These are phyloP conservation scores for Clinocottus analis DNA, from an alignment of 2,113 vertebrate species.

Conservation along the genomic window DNA sequence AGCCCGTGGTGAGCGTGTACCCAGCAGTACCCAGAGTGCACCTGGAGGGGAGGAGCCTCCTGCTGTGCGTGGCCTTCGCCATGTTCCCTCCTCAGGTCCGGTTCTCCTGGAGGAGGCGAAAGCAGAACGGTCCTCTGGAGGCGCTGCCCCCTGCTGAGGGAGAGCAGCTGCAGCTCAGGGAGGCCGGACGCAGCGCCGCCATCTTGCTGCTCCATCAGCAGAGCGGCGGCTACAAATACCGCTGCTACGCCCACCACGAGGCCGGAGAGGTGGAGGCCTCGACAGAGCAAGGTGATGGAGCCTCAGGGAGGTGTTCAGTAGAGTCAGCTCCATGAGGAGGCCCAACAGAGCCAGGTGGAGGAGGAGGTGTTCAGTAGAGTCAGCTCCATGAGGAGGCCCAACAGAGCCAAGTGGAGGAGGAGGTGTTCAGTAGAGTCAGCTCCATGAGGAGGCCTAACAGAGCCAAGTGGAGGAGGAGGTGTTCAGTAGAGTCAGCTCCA, in stretches of 20 bases:
- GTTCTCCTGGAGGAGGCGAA: constrained; percentile 46
- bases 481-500: too few relatives aligned
- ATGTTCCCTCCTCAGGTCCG: constrained; percentile 52
- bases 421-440: too few relatives aligned
- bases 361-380: too few relatives aligned
- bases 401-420: too few relatives aligned
- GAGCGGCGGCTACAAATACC: background rate
- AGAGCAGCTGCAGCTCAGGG: background rate
- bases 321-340: too few relatives aligned
- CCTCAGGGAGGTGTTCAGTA: too few relatives aligned
- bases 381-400: too few relatives aligned
- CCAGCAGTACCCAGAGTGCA: constrained; percentile 16
- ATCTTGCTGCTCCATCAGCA: constrained; percentile 2
- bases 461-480: background rate
- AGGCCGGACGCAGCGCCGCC: background rate
- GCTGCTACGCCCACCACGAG: background rate
- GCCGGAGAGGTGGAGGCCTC: background rate
- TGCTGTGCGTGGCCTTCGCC: constrained; percentile 43
- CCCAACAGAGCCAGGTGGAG: background rate
- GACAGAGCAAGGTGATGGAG: background rate
- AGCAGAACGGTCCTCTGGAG: background rate
- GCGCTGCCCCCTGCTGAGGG: background rate
- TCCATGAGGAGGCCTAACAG: background rate
- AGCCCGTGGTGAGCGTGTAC: constrained; percentile 46
- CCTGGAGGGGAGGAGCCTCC: constrained; percentile 25